Evolutionary conservation across 2,888 invertebrate genomes (phyloP), one percentile per base, ranked within the genome.

Genomic region (Amiota mariae): DNA sequence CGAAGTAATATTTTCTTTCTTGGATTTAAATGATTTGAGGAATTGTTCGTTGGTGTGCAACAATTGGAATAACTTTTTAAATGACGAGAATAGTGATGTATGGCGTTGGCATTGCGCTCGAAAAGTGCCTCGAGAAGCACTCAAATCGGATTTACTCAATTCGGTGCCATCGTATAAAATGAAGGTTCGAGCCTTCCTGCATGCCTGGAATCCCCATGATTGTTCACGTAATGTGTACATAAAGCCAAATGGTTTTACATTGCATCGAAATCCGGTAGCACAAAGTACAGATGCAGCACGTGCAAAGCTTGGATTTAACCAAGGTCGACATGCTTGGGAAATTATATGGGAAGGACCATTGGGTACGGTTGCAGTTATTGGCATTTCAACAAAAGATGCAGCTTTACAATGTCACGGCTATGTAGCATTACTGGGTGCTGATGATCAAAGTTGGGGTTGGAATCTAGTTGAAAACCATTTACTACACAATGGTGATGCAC

Each of bases 361-460:
- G 76, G 99, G 99, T 11, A 99, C 99, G 2, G 98, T 99, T 24
- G 99, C 99, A 61, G 98, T 99, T 61, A 95, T 99, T 86, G 99
- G 89, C n/a, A 94, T 98, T 85, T 96, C 98, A 64, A 98, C 98
- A 1, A 96, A 96, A 91, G 97, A 98, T 88, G 97, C 98, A 11
- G 93, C 96, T 56, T 91, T 98, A 77, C 96, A 98, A 89, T 96
- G 97, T 89, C 96, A 95, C 85, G 98, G 99, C 72, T 99, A 99
- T 91, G 95, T 98, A 70, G 96, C 98, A 10, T 91, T 99, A 75
- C 91, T 99, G 77, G 99, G 99, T 48, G 95, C 96, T 8, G 98
- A 99, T 91, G 97, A 97, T 89, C 96, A 98, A 89, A 98, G 98
- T 87, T 99, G 99, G 99, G 99, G 99, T 13, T 99, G 99, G 99